Conservation (phyloP, 2,888 invertebrate genomes). For the Boloria selene region DNA sequence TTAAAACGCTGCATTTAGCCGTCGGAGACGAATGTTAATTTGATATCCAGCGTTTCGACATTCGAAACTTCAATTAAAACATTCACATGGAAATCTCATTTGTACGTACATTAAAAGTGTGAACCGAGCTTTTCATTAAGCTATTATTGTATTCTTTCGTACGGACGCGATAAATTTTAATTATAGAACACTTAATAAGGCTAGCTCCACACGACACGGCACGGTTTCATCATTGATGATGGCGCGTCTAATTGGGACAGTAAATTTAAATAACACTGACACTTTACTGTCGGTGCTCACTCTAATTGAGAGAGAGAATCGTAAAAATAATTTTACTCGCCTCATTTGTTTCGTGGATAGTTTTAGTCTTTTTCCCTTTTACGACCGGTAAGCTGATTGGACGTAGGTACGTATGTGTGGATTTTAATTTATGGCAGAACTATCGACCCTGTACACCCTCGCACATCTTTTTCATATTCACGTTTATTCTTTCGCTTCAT, state of each 20-base stretch:
- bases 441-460: conserved; percentile 33
- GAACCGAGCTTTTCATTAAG: conserved; percentile 44
- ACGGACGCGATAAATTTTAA: conserved; percentile 70
- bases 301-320: conserved; percentile 80
- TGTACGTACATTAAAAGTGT: conserved; percentile 33
- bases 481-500: conserved; percentile 19
- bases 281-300: conserved; percentile 72
- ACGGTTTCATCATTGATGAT: conserved; percentile 77
- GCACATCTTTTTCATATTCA: conserved; percentile 22
- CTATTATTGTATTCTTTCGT: conserved; percentile 49
- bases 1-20: conserved; percentile 20
- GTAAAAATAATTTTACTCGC: conserved; percentile 80
- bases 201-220: conserved; percentile 71
- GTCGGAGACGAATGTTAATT: conserved; percentile 28
- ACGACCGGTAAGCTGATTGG: conserved; percentile 67
- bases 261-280: conserved; percentile 82
- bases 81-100: conserved; percentile 35
- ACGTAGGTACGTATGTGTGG: conserved; percentile 48
- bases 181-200: conserved; percentile 80
- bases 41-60: conserved; percentile 25
- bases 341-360: conserved; percentile 76
- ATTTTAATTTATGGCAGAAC: conserved; percentile 63
- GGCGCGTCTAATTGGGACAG: conserved; percentile 79
- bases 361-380: conserved; percentile 75
- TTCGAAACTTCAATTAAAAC: conserved; percentile 29